Evolutionary conservation across 2,797 vertebrate genomes (phyloP).

Genomic region (Australoheros facetus): DNA sequence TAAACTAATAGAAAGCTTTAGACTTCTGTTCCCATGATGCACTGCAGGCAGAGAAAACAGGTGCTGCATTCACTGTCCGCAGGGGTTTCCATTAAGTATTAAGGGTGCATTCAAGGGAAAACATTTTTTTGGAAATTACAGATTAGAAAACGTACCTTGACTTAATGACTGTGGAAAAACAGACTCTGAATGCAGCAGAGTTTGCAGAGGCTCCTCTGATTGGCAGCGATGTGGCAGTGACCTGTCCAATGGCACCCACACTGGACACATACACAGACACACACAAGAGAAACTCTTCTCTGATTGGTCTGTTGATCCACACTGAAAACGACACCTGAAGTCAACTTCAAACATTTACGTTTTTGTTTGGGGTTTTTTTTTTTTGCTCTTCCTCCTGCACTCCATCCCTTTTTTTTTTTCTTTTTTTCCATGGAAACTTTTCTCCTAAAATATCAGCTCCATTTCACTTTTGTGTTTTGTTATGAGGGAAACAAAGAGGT

Average conservation of each 20-base stretch:
- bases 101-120: slow-evolving; percentile 7
- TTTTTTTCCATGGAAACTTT: neutral
- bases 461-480: neutral
- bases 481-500: neutral
- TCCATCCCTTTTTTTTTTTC: neutral
- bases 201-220: slow-evolving; percentile 8
- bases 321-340: slow-evolving; percentile 29
- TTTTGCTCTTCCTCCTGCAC: neutral
- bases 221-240: neutral
- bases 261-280: neutral
- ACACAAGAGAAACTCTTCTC: neutral
- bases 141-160: neutral
- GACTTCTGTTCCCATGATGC: slow-evolving; percentile 29
- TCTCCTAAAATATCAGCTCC: neutral
- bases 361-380: neutral
- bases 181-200: slow-evolving; percentile 29
- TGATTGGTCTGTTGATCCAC: slow-evolving; percentile 45
- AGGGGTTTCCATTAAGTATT: neutral
- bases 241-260: slow-evolving; percentile 1
- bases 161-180: neutral
- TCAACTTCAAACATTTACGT: no score
- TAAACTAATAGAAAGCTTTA: neutral
- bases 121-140: neutral
- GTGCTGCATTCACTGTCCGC: slow-evolving; percentile 21
- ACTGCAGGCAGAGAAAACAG: neutral